Evolutionary conservation across 2,797 vertebrate genomes (phyloP), one percentile per base, ranked within the genome.

Genomic region (Trichosurus vulpecula): DNA sequence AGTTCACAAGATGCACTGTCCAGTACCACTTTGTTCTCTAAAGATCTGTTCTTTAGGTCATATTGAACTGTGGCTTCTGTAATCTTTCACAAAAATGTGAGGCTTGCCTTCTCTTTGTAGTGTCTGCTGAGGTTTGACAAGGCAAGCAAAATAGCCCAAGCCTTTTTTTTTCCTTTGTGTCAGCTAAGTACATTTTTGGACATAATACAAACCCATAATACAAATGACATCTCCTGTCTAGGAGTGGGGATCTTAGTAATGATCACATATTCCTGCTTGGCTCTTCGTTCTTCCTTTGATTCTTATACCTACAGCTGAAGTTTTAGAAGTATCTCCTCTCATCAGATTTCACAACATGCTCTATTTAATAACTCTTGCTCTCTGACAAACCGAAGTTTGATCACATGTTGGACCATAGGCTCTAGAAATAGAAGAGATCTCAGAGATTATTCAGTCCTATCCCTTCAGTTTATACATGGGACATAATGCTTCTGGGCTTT

Each of bases 101-200:
- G 97, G 31, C 95, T 95, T 97, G 92, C 94, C 52, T 61, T 95
- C 92, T 93, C 93, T 95, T 93, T 96, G 55, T 92, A 61, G 96
- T 96, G 95, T 30, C 97, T 96, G 95, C 29, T 97, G 91, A 92
- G 57, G 96, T 94, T 94, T 95, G 89, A 81, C 58, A 98, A 92
- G 94, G 52, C 94, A 96, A 94, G 95, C 94, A 93, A 96, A 96
- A 93, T 95, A 95, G 93, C 0, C 0, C 95, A 97, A 94, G 93
- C 56, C 95, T 96, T 87, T 87, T 87, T 47, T 66, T 96, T 97
- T 98, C 94, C 95, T 97, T 98, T 94, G 94, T 97, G 92, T 97
- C 95, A 94, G 92, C 96, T 98, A 97, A 98, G 96, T 97, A 91
- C 92, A 97, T 98, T 98, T 98, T 98, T 96, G 31, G 97, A 90